phyloP scores from a whole-genome alignment of 2,113 vertebrate genomes.

The Crotalus helleri region DNA sequence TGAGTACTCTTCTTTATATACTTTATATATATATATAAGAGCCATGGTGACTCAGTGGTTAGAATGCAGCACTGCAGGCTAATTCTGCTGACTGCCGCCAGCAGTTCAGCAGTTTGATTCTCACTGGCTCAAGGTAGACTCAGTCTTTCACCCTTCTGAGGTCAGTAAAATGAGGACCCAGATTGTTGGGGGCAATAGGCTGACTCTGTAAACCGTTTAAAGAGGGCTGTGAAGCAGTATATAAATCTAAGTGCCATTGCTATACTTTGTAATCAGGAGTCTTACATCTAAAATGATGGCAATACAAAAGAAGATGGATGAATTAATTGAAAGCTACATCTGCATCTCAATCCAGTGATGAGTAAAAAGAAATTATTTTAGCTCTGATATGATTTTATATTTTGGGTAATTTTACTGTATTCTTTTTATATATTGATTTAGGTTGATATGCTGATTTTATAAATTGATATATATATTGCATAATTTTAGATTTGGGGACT shows the following conservation, averaged over 20 bases:
- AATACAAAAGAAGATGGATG: neutral
- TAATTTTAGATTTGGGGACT: neutral
- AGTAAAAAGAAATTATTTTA: neutral
- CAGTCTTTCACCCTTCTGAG: neutral
- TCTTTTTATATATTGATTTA: neutral
- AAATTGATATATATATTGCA: neutral
- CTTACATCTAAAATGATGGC: neutral
- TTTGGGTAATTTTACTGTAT: neutral
- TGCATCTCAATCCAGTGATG: neutral
- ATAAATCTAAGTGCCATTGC: neutral
- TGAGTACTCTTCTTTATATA: conserved; percentile 58
- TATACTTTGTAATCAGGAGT: neutral
- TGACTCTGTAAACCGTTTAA: neutral
- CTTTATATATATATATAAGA: neutral
- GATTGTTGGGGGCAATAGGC: neutral
- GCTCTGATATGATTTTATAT: neutral
- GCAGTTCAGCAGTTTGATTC: neutral
- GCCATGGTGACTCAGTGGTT: neutral
- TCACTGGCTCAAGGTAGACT: neutral
- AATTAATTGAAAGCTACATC: neutral
- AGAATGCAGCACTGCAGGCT: neutral
- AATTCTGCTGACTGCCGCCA: neutral
- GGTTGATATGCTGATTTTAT: neutral
- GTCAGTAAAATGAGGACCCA: neutral
- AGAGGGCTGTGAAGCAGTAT: neutral